Percentiles rank a stretch among this genome's conserved stretches.
Conservation (phyloP, 1,140 invertebrate genomes). For the Caenorhabditis tropicalis region DNA sequence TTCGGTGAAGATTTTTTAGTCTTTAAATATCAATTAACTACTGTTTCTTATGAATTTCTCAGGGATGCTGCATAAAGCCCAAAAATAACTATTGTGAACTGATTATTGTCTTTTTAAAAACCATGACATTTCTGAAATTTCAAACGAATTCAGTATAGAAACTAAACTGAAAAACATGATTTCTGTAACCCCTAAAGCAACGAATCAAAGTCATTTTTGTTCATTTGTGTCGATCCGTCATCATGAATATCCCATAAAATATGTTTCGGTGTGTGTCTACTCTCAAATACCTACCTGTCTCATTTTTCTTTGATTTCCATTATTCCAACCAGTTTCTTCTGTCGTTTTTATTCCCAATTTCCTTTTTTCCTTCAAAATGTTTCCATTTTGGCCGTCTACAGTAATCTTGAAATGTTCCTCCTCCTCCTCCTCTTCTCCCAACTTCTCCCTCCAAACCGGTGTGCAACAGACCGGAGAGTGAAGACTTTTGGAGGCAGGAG, state of each 20-base stretch:
- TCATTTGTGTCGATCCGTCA: too few species aligned
- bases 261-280: too few species aligned
- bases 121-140: too few species aligned
- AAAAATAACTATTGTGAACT: too few species aligned
- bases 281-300: constrained; percentile 11
- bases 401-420: constrained; percentile 2
- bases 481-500: background rate
- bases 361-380: background rate
- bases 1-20: too few species aligned
- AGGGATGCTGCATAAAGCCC: too few species aligned
- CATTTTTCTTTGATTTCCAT: background rate
- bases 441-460: constrained; percentile 30
- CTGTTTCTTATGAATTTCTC: too few species aligned
- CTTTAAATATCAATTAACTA: too few species aligned
- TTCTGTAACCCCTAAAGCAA: background rate
- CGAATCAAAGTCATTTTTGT: background rate
- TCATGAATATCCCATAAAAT: constrained; percentile 30
- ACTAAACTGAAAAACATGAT: too few species aligned
- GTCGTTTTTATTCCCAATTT: background rate
- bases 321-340: constrained; percentile 29
- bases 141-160: too few species aligned
- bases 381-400: background rate
- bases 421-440: background rate
- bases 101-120: too few species aligned
- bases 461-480: constrained; percentile 27